A percentile compares a stretch with the other conserved stretches of the same genome.
Conservation (phyloP, 23 tunicate genomes). For the Corella eumyota region DNA sequence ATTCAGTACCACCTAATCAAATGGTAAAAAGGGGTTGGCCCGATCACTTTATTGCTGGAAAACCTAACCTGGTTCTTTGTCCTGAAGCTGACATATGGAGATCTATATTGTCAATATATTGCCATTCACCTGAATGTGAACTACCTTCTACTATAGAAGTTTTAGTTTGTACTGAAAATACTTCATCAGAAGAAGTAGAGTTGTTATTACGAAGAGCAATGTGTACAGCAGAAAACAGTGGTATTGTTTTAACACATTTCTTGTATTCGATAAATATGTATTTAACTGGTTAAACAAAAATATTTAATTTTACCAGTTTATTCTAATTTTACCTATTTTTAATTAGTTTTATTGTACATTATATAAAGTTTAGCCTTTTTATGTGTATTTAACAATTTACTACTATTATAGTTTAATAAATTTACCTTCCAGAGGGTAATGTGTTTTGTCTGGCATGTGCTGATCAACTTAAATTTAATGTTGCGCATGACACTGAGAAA, state of each 20-base stretch:
- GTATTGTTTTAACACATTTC: background rate
- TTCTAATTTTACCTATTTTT: no score
- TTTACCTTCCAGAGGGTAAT: slow-evolving; percentile 6
- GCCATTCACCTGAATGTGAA: no score
- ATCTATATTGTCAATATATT: slow-evolving; percentile 14
- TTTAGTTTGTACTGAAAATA: slow-evolving; percentile 24
- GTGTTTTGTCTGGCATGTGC: slow-evolving; percentile 60
- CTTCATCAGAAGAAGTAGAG: slow-evolving; percentile 40
- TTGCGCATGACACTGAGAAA: slow-evolving; percentile 40
- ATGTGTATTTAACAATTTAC: no score
- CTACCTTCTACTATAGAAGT: slow-evolving; percentile 35
- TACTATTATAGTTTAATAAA: no score
- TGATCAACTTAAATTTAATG: slow-evolving; percentile 39
- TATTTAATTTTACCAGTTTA: no score
- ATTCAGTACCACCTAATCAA: background rate
- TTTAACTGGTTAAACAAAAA: no score
- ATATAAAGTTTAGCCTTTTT: no score
- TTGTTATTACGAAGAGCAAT: slow-evolving; percentile 51
- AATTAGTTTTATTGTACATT: no score
- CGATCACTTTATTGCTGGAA: slow-evolving; percentile 13
- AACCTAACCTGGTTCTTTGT: slow-evolving; percentile 27
- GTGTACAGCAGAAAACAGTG: background rate
- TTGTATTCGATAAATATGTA: no score
- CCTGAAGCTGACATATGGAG: slow-evolving; percentile 13
- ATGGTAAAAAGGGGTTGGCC: slow-evolving; percentile 7